Base-by-base conservation (phyloP, 2,797 vertebrate species). In the Rhabdomys pumilio region DNA sequence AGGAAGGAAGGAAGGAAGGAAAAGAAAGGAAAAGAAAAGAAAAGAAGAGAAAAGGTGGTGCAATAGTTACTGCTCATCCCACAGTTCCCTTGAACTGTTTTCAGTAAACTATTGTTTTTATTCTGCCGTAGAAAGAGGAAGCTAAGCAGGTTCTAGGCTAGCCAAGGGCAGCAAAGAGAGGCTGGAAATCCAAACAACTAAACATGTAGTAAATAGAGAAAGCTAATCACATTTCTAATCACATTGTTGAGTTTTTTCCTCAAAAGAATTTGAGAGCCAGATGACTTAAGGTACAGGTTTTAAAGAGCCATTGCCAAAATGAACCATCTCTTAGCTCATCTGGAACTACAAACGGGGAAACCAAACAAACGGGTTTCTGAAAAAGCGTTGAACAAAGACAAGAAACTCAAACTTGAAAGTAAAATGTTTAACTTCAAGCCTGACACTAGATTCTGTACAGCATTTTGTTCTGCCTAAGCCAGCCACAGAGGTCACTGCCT, bases 321-420 rank as follows among this genome's bases (percentile, higher is more conserved):
- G 61, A 84, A 76, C 47, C 50, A 47, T 59, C 38, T 69, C 10
- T 38, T 38, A 38, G 38, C 38, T 38, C 38, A 38, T 38, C 38
- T 38, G 38, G 38, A 38, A 38, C 38, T 38, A 38, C 38, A 38
- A 38, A 38, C 38, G 38, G 34, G 72, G 57, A n/a, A 76, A 50
- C 38, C 53, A 84, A 90, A 34, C 38, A 67, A 85, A 77, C 31
- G 50, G 50, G 7, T 94, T 76, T 63, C 87, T 83, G 86, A 55
- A 83, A 82, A 73, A 73, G 24, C 17, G 8, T 38, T 72, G 67
- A 31, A 47, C 82, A 61, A 19, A 59, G 69, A 41, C 44, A 6
- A 75, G 69, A 59, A 89, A 59, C 86, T 83, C n/a, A 75, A 89
- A 75, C 26, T 83, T 82, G 38, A 10, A 63, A 63, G 31, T 63